These are phyloP conservation scores for Ptilonorhynchus violaceus DNA, from an alignment of 2,113 vertebrate species.

Conservation along the genomic window DNA sequence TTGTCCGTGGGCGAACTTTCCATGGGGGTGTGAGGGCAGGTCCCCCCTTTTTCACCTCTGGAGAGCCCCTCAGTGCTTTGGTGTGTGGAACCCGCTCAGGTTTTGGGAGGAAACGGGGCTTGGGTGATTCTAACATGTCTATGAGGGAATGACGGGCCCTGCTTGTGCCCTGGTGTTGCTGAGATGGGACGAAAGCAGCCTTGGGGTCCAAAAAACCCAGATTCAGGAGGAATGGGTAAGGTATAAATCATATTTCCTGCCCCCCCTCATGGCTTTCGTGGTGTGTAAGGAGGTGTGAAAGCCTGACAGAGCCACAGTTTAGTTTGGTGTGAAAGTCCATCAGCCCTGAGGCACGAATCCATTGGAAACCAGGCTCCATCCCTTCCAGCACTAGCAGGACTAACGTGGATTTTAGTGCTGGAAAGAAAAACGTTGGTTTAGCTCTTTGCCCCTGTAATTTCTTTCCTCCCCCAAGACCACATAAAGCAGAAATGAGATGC, in stretches of 20 bases:
- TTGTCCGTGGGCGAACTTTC: background rate
- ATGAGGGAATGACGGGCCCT: background rate
- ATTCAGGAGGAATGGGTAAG: background rate
- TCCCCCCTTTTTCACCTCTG: background rate
- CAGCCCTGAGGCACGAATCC: accelerated
- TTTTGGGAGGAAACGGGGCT: background rate
- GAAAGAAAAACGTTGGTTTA: background rate
- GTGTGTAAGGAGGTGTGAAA: background rate
- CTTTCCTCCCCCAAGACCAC: background rate
- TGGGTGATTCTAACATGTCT: accelerated
- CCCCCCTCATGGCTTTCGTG: background rate
- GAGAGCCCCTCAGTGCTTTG: background rate
- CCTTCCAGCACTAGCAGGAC: background rate
- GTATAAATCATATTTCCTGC: accelerated
- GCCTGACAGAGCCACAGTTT: background rate
- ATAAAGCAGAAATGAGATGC: background rate
- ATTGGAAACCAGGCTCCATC: background rate
- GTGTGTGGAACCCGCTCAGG: background rate
- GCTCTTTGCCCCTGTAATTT: background rate
- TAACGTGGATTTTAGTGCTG: background rate
- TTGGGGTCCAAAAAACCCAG: background rate
- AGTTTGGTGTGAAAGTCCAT: background rate
- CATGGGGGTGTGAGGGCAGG: background rate
- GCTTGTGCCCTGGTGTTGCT: background rate
- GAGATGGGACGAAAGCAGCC: background rate